A percentile compares a stretch with the other conserved stretches of the same genome.
phyloP scores from a whole-genome alignment of 2,888 invertebrate genomes.

The Lordiphosa andalusiaca region DNA sequence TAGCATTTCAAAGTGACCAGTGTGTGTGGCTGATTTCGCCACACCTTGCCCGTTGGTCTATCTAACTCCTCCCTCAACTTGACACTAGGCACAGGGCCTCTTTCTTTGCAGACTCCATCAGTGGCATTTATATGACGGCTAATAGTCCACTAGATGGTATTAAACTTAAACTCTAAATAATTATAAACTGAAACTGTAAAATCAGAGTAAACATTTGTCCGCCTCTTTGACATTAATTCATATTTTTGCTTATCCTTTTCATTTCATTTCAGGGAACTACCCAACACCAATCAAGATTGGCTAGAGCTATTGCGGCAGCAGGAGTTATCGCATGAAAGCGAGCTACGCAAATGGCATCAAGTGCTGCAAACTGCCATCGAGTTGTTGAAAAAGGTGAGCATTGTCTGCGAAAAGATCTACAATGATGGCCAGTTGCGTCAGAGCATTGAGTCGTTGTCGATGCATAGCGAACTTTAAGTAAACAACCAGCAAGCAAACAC shows the following conservation, averaged over 20 bases:
- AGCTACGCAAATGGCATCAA: conserved; percentile 91
- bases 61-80: too few relatives aligned
- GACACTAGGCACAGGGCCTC: too few relatives aligned
- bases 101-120: too few relatives aligned
- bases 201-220: too few relatives aligned
- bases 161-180: too few relatives aligned
- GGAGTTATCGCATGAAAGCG: conserved; percentile 88
- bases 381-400: conserved; percentile 87
- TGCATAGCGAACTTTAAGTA: conserved; percentile 64
- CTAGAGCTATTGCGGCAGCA: conserved; percentile 89
- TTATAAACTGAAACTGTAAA: too few relatives aligned
- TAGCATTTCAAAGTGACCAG: too few relatives aligned
- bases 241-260: neutral
- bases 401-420: conserved; percentile 79
- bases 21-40: too few relatives aligned
- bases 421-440: conserved; percentile 74
- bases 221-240: too few relatives aligned
- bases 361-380: conserved; percentile 87
- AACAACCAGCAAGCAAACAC: conserved; percentile 37
- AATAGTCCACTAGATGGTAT: too few relatives aligned
- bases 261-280: conserved; percentile 82
- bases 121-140: too few relatives aligned
- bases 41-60: too few relatives aligned
- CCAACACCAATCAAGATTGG: conserved; percentile 91
- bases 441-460: conserved; percentile 67